Evolutionary conservation across 2,797 vertebrate genomes (phyloP), one percentile per base, ranked within the genome.

Genomic region (Acipenser transmontanus): DNA sequence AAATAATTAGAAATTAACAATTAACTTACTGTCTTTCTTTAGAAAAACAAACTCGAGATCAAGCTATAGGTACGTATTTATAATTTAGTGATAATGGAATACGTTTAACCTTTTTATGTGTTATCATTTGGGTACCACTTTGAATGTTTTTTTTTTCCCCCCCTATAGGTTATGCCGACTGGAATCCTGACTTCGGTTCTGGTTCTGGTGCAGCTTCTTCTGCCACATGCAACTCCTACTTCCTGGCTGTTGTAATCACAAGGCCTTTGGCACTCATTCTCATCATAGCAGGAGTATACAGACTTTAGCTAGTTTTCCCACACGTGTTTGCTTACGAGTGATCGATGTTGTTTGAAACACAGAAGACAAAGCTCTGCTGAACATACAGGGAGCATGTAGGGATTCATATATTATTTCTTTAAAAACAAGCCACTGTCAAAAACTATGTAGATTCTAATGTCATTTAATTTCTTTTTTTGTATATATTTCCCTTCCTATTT

Each of bases 11-110:
- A 34, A 34, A 34, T 34, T 34, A 34, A 7, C 20, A 59, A 56
- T 13, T 49, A 2, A 48, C 2, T 74, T 17, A 70, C 67, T 67
- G 67, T 48, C 63, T 72, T 52, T 73, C 74, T 72, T 62, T 76
- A 94, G 92, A 9, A 62, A 85, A 80, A 17, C 5, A n/a, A 51
- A 59, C 80, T 20, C 76, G 84, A 61, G 90, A 93, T 10, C 50
- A 71, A 50, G 50, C 0, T 47, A 73, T 10, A 71, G 69, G 83
- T 85, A 75, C 73, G 79, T 63, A 52, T 34, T 49, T 47, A 50
- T 48, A 49, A 66, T 67, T 11, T 9, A 56, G 64, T 50, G 62
- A 3, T 71, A 69, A 70, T 1, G 63, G n/a, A 59, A 50, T 57
- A 7, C 20, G 17, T 67, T 62, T 67, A n/a, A 61, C 6, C 14